These are phyloP conservation scores for Rhopalosiphum padi DNA, from an alignment of 1,140 invertebrate genomes.

Conservation along the genomic window DNA sequence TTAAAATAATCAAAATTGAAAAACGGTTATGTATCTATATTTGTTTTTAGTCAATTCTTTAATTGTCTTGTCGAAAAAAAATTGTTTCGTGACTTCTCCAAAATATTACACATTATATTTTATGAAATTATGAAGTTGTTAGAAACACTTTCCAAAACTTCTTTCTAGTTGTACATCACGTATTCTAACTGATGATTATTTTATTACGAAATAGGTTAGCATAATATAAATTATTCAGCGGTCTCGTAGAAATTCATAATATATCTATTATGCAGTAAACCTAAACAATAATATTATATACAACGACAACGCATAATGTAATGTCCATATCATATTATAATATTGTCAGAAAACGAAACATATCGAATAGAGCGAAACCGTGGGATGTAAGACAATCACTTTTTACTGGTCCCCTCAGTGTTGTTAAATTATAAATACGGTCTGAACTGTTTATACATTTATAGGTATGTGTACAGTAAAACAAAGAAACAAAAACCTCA, in stretches of 20 bases:
- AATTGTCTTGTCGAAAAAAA: neutral
- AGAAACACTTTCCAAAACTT: neutral
- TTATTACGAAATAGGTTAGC: no score
- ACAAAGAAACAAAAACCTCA: neutral
- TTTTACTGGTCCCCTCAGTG: neutral
- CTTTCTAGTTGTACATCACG: neutral
- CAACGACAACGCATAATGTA: neutral
- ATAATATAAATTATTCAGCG: neutral
- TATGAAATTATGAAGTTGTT: neutral
- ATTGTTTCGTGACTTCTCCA: neutral
- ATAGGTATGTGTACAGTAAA: neutral
- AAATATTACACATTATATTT: neutral
- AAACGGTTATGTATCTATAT: no score
- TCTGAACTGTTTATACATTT: conserved; percentile 4
- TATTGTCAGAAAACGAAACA: neutral
- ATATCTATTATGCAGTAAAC: neutral
- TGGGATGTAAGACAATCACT: neutral
- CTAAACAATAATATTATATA: neutral
- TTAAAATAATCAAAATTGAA: no score
- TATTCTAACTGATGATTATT: neutral
- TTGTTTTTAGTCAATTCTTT: neutral
- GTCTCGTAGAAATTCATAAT: neutral
- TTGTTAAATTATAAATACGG: neutral
- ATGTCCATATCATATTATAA: neutral
- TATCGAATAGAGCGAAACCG: neutral